phyloP scores from a whole-genome alignment of 2,113 vertebrate species.

The Serinus canaria region DNA sequence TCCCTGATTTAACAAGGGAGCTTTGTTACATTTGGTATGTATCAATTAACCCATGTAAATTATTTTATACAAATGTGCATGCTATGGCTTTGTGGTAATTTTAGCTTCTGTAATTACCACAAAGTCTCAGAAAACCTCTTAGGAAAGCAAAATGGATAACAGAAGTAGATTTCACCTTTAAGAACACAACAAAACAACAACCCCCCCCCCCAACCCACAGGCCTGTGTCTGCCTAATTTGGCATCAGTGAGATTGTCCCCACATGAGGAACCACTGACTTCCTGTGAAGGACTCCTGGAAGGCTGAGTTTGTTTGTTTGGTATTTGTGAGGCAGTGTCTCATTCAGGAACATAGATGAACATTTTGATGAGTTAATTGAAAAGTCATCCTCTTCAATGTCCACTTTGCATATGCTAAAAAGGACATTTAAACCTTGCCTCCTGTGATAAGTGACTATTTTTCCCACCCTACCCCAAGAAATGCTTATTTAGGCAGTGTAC shows the following conservation, averaged over 20 bases:
- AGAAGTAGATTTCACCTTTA: background rate
- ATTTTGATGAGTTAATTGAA: background rate
- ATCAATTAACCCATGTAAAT: background rate
- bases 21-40: background rate
- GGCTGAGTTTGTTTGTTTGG: background rate
- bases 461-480: background rate
- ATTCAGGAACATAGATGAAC: background rate
- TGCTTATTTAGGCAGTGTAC: background rate
- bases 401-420: background rate
- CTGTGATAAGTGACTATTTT: background rate
- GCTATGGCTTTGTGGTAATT: background rate
- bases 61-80: background rate
- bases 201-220: no score
- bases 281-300: background rate
- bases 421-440: background rate
- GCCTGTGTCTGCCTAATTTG: no score
- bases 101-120: background rate
- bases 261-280: background rate
- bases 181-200: background rate
- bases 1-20: background rate
- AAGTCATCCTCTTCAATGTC: background rate
- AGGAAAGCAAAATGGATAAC: background rate
- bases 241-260: background rate
- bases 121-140: background rate
- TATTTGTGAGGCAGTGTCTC: background rate